Percentiles rank a stretch among this genome's conserved stretches.
phyloP scores from a whole-genome alignment of 2,113 vertebrate genomes.

The mouse (Mus musculus) region GRCm39 chr16:5476501-5477000 shows the following conservation, averaged over 20 bases:
- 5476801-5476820: background rate
- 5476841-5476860: background rate
- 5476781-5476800: background rate
- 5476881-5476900: background rate
- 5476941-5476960: background rate
- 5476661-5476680: fast-evolving
- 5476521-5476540: background rate
- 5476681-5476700: background rate
- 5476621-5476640: too few relatives aligned
- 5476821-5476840: background rate
- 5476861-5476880: background rate
- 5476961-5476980: background rate
- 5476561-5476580: fast-evolving
- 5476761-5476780: background rate
- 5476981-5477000: background rate
- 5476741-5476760: fast-evolving
- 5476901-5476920: background rate
- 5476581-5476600: fast-evolving
- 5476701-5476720: background rate
- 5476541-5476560: too few relatives aligned
- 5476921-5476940: background rate
- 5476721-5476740: background rate
- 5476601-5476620: background rate
- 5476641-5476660: background rate
- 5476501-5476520: background rate